Base-by-base conservation (phyloP, 2,888 invertebrate species). In the Acanthosepion esculentum region DNA sequence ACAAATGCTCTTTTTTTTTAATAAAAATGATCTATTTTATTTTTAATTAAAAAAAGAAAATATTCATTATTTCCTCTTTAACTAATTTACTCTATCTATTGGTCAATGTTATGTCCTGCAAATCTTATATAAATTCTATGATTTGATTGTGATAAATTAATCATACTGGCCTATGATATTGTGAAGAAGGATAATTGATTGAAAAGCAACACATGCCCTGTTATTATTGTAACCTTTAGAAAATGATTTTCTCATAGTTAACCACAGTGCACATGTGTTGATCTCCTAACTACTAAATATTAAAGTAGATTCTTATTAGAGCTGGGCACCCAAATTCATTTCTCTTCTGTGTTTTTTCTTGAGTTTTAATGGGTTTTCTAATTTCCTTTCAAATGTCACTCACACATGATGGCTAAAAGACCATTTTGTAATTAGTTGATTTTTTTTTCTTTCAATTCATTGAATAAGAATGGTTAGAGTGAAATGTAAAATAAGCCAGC, bases 381-480 rank as follows among this genome's bases (percentile, higher is more conserved):
- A 53, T 93, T 33, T 93, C 48, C 48, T 93, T 92, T n/a, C 55
- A 94, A 94, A 94, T 64, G 64, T 94, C 94, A 94, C 41, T 94
- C 59, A 55, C 48, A 94, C 20, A 64, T 20, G 41, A 48, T 55
- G 48, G 55, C 48, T 48, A 94, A 64, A 94, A 55, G 53, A 64
- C n/a, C 94, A 94, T 94, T 94, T 94, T 94, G 33, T 64, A 41
- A 64, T 92, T 50, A 50, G 29, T 48, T 50, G 50, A 92, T 92
- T 48, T 92, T 50, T 48, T 92, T 92, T 48, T n/a, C 41, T 48
- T 23, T 48, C n/a, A 48, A 50, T 29, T 50, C 50, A 48, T 29
- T 92, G 92, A 50, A 50, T 92, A 92, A 78, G n/a, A 78, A 78
- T 78, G 78, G 78, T 78, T 78, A 78, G n/a, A 78, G 33, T 78